Conservation (phyloP, 2,797 vertebrate genomes). For the Lepilemur ruficaudatus region DNA sequence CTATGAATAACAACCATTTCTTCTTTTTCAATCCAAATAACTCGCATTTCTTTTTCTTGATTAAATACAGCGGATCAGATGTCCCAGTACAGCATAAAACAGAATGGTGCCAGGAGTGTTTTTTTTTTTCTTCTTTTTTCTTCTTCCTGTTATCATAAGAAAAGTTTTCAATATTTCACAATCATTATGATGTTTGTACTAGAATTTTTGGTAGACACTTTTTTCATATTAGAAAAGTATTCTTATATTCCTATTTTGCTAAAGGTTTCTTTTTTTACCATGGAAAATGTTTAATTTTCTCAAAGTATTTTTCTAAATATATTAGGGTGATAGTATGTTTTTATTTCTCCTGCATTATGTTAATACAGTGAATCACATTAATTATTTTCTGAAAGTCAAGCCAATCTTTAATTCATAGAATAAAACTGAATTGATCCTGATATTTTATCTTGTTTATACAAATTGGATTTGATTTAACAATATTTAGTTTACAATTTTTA, state of each 20-base stretch:
- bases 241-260: not conserved
- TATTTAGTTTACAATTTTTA: not conserved
- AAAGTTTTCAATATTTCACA: not conserved
- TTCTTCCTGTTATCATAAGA: not conserved
- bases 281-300: not conserved
- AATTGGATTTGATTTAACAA: not conserved
- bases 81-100: not conserved
- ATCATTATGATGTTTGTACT: not conserved
- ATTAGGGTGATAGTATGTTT: not conserved
- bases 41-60: not conserved
- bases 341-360: not conserved
- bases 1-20: not conserved
- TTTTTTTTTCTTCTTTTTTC: not conserved
- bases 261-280: not conserved
- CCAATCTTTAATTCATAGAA: not conserved
- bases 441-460: not conserved
- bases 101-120: fast-evolving
- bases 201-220: not conserved
- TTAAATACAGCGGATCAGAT: not conserved
- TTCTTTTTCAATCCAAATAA: not conserved
- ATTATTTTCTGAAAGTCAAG: not conserved
- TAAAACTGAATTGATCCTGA: not conserved
- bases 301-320: not conserved
- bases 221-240: not conserved
- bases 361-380: not conserved